Percentiles rank a stretch among this genome's conserved stretches.
These are phyloP conservation scores for Craniophora ligustri DNA, from an alignment of 2,888 invertebrate species.

Conservation along the genomic window DNA sequence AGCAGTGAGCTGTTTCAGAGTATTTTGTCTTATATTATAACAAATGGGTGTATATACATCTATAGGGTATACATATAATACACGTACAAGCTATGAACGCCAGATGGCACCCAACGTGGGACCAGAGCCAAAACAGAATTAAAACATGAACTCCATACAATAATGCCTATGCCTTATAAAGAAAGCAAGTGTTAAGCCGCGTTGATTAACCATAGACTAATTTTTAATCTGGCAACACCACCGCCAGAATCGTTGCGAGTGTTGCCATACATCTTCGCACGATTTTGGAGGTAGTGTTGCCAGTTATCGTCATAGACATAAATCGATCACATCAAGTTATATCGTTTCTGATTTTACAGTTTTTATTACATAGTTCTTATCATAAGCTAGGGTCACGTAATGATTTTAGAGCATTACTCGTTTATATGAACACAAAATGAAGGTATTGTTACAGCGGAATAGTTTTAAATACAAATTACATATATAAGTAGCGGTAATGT, in stretches of 20 bases:
- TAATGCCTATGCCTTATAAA: constrained; percentile 57
- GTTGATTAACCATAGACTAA: constrained; percentile 32
- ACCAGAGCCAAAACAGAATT: background rate
- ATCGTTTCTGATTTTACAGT: constrained; percentile 31
- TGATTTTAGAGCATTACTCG: constrained; percentile 3
- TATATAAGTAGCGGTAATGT: background rate
- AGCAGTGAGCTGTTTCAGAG: too few species aligned
- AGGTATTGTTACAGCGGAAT: constrained; percentile 16
- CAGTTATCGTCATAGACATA: constrained; percentile 26
- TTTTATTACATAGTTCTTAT: constrained; percentile 30
- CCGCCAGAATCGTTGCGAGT: constrained; percentile 11
- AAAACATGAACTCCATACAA: constrained; percentile 12
- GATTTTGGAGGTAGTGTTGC: constrained; percentile 27
- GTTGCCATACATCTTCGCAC: constrained; percentile 15
- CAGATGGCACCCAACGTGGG: constrained; percentile 2
- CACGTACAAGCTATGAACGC: background rate
- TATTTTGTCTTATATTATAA: too few species aligned
- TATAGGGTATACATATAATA: too few species aligned
- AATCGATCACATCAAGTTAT: constrained; percentile 32
- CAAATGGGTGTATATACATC: too few species aligned
- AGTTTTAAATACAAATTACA: background rate
- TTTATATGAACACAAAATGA: constrained; percentile 4
- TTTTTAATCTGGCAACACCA: constrained; percentile 35
- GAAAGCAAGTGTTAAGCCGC: constrained; percentile 57
- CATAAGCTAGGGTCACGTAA: constrained; percentile 31